Conservation (phyloP, 2,888 invertebrate genomes). For the Agriopis leucophaearia region DNA sequence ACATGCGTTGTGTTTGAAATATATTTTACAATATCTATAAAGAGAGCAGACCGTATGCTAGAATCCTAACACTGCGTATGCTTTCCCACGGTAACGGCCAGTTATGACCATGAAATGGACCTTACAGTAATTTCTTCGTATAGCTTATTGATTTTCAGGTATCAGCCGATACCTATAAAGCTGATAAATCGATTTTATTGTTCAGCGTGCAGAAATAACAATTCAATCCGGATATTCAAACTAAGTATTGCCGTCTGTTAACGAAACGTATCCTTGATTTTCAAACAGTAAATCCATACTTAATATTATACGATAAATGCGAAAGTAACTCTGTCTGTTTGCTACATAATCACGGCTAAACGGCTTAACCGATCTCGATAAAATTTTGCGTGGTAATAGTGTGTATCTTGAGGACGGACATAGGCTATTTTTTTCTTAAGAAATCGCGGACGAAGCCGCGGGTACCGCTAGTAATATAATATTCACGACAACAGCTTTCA, state of each 20-base stretch:
- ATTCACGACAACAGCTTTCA: conserved; percentile 25
- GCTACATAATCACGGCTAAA: too few species aligned
- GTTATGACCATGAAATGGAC: conserved; percentile 58
- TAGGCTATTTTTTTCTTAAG: too few species aligned
- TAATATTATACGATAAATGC: too few species aligned
- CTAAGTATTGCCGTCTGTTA: conserved; percentile 17
- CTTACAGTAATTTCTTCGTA: conserved; percentile 61
- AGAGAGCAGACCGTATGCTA: neutral
- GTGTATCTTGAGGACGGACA: too few species aligned
- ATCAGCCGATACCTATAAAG: too few species aligned
- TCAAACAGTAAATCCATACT: conserved; percentile 29
- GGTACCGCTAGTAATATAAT: too few species aligned
- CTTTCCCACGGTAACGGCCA: conserved; percentile 77
- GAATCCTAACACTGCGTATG: conserved; percentile 37
- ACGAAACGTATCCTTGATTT: conserved; percentile 30
- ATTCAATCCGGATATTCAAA: conserved; percentile 23
- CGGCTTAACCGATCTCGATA: too few species aligned
- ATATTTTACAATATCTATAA: neutral
- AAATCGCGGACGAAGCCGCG: too few species aligned
- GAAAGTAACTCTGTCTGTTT: too few species aligned
- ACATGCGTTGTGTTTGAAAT: too few species aligned
- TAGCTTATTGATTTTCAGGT: conserved; percentile 30
- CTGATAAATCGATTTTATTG: conserved; percentile 29
- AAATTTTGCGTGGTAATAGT: too few species aligned
- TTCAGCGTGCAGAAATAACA: conserved; percentile 20